Evolutionary conservation across 30 jellyfish, hydroid and myxozoan genomes (phyloP), one percentile per base, ranked within the genome.

Genomic region (Sanderia malayensis): DNA sequence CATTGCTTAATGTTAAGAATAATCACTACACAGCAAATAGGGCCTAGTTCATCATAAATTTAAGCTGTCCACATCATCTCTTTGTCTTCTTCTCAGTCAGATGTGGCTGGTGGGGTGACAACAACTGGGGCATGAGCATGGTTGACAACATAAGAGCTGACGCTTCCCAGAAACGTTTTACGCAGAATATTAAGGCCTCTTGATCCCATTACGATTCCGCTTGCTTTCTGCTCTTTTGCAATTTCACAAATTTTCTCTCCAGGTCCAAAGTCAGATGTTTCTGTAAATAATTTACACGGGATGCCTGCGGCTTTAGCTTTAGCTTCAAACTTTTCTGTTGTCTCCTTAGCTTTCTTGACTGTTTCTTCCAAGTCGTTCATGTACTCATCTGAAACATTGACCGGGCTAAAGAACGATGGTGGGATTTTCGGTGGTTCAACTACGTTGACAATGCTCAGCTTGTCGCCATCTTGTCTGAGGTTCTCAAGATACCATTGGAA

Each of bases 131-230:
- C 74, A 34, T 71, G 61, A 1, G 96, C 87, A 78, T 71, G 88
- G 57, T 57, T 34, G 66, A 83, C 87, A 44, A 86, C 86, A 57
- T 86, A 86, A 7, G 93, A 78, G 57, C 95, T 71, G 3, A 78
- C 94, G 31, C 96, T 86, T 19, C 96, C 96, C 2, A 86, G 88
- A 21, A 86, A 52, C 23, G 96, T 86, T 71, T 94, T 71, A 46
- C 96, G 71, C 13, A 86, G 21, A 46, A 79, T 34, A 65, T 86
- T 86, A 37, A 76, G 81, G 21, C 96, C 96, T 62, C 96, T 78
- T 27, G 96, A 77, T 31, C 96, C 96, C 4, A 86, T 84, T 4
- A 86, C 84, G 32, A 86, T 86, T 0, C 76, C 88, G 32, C 49
- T 62, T 1, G 96, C 96, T 27, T 79, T 44, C 68, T 62, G 46